Evolutionary conservation across 2,113 vertebrate species (phyloP), one percentile per base, ranked within the genome.

Genomic region (Sapajus apella): DNA sequence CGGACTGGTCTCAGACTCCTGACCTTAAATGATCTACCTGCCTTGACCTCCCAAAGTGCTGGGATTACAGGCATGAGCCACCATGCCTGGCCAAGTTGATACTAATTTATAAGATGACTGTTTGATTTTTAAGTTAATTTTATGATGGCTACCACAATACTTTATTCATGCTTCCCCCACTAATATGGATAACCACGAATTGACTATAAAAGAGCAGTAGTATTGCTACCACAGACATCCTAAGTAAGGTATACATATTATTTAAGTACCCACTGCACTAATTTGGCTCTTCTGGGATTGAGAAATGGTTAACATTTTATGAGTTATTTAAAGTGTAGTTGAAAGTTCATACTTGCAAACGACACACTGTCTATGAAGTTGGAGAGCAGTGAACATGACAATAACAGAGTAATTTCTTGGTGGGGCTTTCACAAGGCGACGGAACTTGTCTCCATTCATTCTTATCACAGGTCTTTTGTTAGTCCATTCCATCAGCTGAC

Each of bases 371-470:
- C 99, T 99, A 97, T 99, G 99, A 52, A 99, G 99, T 98, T 99
- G 99, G 72, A 99, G 99, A 0, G 99, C 99, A 10, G 99, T 99
- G 97, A 99, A 99, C 99, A 99, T 99, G 98, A 99, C 99, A 90
- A 99, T 97, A 97, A 99, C 99, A 0, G 99, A 99, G 98, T 99
- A 99, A 98, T 99, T 99, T 64, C 99, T 99, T 32, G 99, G 99
- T 14, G 99, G 99, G 14, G 99, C 99, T 98, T 99, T 99, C 93
- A 99, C 99, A 5, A 99, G 99, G 47, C 99, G 99, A n/a, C 99
- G 99, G 77, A 99, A 99, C 97, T 99, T 99, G 75, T 99, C 99
- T 27, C 99, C 99, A 4, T 99, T 99, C 99, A 99, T 99, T 80
- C 99, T 98, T 96, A 99, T 99, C 84, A 99, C 99, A 0, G 99